Conservation (phyloP, 2,797 vertebrate species). For the Cryptoprocta ferox region DNA sequence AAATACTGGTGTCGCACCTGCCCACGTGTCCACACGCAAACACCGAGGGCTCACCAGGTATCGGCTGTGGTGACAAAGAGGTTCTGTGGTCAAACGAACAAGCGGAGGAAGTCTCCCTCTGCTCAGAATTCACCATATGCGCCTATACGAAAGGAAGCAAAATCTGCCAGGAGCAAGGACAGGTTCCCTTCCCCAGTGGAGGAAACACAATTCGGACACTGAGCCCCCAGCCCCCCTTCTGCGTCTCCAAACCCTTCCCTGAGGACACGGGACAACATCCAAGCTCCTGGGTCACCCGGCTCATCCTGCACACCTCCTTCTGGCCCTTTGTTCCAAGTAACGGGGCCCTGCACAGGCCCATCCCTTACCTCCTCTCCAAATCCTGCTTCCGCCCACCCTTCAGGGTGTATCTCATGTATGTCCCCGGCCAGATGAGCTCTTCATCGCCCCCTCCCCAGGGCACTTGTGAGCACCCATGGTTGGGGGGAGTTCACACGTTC, state of each 20-base stretch:
- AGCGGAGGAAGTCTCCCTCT: neutral
- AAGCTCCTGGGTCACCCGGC: neutral
- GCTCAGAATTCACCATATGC: neutral
- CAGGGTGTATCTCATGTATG: neutral
- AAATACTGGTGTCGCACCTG: no score
- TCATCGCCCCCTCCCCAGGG: neutral
- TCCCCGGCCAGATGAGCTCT: neutral
- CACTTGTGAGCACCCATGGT: no score
- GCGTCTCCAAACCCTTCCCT: neutral
- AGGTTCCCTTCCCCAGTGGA: neutral
- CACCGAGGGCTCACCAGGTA: neutral
- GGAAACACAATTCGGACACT: neutral
- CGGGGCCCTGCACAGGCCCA: accelerated
- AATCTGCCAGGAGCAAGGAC: neutral
- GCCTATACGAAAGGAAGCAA: neutral
- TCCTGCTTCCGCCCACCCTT: neutral
- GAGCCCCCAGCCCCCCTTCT: no score
- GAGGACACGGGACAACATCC: neutral
- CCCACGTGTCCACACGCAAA: neutral
- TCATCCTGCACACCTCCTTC: neutral
- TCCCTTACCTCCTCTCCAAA: neutral
- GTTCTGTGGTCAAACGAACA: neutral
- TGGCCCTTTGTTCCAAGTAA: neutral
- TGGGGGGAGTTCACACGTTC: neutral
- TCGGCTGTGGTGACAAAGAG: neutral